Conservation (phyloP, 2,888 invertebrate genomes). For the Sussaba pulchella region DNA sequence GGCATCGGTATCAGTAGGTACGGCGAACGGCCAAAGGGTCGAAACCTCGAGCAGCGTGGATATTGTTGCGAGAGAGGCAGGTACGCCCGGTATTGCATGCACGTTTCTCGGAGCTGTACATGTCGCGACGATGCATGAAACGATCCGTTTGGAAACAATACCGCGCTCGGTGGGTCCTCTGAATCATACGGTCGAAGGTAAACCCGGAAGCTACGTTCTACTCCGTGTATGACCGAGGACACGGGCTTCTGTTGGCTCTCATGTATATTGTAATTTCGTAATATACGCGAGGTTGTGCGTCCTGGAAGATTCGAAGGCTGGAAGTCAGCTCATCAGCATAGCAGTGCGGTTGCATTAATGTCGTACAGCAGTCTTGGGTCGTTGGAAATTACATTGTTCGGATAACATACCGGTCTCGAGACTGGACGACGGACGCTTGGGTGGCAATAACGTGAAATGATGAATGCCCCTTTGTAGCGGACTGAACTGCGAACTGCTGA, state of each 20-base stretch:
- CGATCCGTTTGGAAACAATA: constrained; percentile 48
- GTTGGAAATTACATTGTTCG: neutral
- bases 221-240: neutral
- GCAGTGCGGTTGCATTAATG: neutral
- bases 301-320: constrained; percentile 3
- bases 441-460: too few relatives aligned
- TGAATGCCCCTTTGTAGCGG: too few relatives aligned
- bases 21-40: constrained; percentile 21
- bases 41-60: neutral
- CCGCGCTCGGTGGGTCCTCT: constrained; percentile 41
- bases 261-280: constrained; percentile 20
- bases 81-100: constrained; percentile 21
- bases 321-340: neutral
- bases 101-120: constrained; percentile 24
- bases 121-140: constrained; percentile 36
- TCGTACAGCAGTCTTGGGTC: neutral
- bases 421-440: too few relatives aligned
- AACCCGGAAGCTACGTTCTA: constrained; percentile 1
- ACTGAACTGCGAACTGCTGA: too few relatives aligned
- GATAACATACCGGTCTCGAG: too few relatives aligned
- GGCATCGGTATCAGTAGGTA: constrained; percentile 6
- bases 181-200: constrained; percentile 35
- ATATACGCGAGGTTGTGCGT: constrained; percentile 7
- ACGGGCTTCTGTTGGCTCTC: neutral
- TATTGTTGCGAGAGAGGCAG: constrained; percentile 10